phyloP scores from a whole-genome alignment of 2,888 invertebrate species.

The Acrobasis suavella region DNA sequence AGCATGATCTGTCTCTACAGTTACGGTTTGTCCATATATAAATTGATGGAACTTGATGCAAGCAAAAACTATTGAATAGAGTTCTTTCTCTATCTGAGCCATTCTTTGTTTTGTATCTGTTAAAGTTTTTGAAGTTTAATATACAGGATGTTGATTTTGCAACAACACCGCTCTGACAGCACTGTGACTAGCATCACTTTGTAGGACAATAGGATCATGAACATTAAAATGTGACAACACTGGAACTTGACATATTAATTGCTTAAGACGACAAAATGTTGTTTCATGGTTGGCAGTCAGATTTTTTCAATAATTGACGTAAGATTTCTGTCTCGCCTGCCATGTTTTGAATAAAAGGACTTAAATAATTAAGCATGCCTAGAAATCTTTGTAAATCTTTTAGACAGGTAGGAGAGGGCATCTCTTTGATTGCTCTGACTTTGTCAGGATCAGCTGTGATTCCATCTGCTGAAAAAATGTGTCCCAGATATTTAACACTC shows the following conservation, averaged over 20 bases:
- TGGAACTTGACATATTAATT: conserved; percentile 28
- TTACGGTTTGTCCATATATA: conserved; percentile 30
- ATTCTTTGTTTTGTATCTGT: conserved; percentile 24
- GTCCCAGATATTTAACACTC: conserved; percentile 31
- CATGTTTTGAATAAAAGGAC: conserved; percentile 27
- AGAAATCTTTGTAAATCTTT: conserved; percentile 27
- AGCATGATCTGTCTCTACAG: conserved; percentile 32
- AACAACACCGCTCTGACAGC: conserved; percentile 23
- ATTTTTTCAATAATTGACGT: conserved; percentile 27
- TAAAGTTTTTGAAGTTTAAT: conserved; percentile 30
- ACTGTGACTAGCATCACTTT: conserved; percentile 25
- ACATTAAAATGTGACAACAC: conserved; percentile 28
- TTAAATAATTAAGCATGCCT: conserved; percentile 29
- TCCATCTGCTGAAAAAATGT: conserved; percentile 27
- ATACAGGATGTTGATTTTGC: conserved; percentile 28
- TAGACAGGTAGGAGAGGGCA: conserved; percentile 24
- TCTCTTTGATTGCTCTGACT: conserved; percentile 29
- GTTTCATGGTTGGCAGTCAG: conserved; percentile 23
- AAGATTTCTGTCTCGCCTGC: conserved; percentile 8
- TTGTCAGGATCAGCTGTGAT: conserved; percentile 29
- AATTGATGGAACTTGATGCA: conserved; percentile 31
- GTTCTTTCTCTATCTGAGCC: conserved; percentile 35
- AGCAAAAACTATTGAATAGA: conserved; percentile 33
- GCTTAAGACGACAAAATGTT: conserved; percentile 8
- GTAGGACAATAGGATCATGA: conserved; percentile 24